These are phyloP conservation scores for Apostichopus leukothele DNA, from an alignment of 53 echinoderm and acorn worm species.

Conservation along the genomic window DNA sequence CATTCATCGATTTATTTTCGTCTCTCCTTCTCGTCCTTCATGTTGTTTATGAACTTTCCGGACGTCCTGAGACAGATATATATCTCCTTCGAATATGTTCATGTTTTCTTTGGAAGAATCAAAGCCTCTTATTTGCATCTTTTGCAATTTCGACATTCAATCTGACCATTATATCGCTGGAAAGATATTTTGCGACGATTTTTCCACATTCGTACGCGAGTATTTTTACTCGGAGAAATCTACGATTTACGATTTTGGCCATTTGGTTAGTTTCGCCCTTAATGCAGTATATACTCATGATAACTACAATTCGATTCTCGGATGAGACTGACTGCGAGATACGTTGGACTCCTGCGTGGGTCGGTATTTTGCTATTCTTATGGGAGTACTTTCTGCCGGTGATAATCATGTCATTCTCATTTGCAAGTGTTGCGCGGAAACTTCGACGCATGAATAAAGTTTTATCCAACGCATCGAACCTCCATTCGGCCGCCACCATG, in stretches of 20 bases:
- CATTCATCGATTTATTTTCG: constrained; percentile 64
- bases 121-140: constrained; percentile 54
- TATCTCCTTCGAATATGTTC: not conserved
- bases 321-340: not conserved
- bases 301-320: not conserved
- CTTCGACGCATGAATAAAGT: constrained; percentile 57
- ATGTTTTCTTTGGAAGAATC: constrained; percentile 73
- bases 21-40: constrained; percentile 60
- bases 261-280: constrained; percentile 53
- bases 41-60: not conserved
- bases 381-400: constrained; percentile 80
- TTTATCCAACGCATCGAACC: not conserved
- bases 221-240: constrained; percentile 55
- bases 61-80: constrained; percentile 7
- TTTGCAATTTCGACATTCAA: constrained; percentile 82
- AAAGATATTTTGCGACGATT: constrained; percentile 72
- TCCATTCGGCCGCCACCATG: not conserved
- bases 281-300: constrained; percentile 43
- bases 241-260: not conserved
- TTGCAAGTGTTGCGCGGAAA: constrained; percentile 52
- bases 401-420: constrained; percentile 71
- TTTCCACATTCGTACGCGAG: constrained; percentile 69
- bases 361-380: constrained; percentile 66
- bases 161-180: constrained; percentile 70
- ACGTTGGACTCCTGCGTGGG: constrained; percentile 1